These are phyloP conservation scores for Chinchilla lanigera DNA, from an alignment of 2,113 vertebrate species.

Conservation along the genomic window DNA sequence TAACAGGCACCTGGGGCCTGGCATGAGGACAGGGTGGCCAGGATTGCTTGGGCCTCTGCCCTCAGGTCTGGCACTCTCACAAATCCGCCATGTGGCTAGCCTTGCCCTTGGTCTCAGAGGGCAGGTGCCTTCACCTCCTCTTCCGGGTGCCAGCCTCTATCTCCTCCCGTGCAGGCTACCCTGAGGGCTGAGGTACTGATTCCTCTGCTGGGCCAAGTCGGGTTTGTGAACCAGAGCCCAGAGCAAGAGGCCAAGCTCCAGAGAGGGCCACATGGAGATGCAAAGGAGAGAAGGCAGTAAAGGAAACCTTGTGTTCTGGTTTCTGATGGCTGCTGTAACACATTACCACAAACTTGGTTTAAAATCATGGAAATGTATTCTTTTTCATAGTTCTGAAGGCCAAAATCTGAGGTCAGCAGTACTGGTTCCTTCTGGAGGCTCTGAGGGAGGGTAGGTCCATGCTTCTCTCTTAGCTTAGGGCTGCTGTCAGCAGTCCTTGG, in stretches of 20 bases:
- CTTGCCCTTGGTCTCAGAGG: not conserved
- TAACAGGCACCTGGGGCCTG: not conserved
- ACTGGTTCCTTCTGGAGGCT: not conserved
- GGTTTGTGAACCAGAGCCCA: not conserved
- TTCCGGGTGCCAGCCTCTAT: too few species aligned
- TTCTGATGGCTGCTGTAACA: not conserved
- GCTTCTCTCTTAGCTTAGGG: not conserved
- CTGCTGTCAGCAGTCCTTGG: not conserved
- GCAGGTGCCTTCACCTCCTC: not conserved
- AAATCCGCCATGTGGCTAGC: not conserved
- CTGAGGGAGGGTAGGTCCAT: too few species aligned
- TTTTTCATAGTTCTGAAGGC: not conserved
- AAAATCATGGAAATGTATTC: not conserved
- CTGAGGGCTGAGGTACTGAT: not conserved
- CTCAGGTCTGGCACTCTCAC: not conserved
- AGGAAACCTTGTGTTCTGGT: not conserved
- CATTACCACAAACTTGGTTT: not conserved
- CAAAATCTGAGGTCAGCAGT: not conserved
- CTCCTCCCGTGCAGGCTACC: not conserved
- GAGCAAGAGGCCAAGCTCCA: not conserved
- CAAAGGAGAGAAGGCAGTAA: not conserved
- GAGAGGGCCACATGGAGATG: not conserved
- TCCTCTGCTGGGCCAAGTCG: not conserved
- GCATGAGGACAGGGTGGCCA: not conserved
- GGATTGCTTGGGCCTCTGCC: not conserved